Percentiles rank a stretch among this genome's conserved stretches.
These are phyloP conservation scores for Amazona vittata DNA, from an alignment of 2,113 vertebrate species.

Conservation along the genomic window DNA sequence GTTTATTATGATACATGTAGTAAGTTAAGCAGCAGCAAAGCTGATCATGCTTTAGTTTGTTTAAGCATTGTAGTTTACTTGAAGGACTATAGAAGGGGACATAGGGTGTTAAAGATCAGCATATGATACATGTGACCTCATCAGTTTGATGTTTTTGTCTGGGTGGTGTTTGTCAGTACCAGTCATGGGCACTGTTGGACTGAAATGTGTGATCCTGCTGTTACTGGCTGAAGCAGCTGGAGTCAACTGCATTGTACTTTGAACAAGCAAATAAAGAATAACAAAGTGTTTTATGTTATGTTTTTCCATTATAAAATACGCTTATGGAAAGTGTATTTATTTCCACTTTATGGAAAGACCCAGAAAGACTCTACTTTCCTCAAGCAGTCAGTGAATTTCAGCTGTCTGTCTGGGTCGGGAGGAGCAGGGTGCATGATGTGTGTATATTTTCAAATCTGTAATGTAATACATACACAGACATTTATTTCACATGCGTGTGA, in stretches of 20 bases:
- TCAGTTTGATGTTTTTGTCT: slow-evolving; percentile 34
- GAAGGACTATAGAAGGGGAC: neutral
- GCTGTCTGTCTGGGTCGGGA: neutral
- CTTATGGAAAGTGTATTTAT: neutral
- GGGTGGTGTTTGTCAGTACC: slow-evolving; percentile 13
- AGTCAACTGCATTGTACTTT: neutral
- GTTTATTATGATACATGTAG: neutral
- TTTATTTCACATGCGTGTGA: neutral
- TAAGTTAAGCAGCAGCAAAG: neutral
- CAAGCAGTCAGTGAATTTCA: neutral
- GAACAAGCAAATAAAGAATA: neutral
- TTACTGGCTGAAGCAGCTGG: neutral
- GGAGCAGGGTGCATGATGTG: neutral
- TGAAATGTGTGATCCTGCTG: neutral
- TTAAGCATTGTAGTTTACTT: slow-evolving; percentile 1
- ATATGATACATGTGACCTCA: slow-evolving; percentile 16
- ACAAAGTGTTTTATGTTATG: neutral
- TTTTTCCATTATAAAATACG: neutral
- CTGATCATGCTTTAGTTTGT: neutral
- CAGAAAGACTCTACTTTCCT: neutral
- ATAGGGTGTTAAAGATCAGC: neutral
- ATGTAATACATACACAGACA: no score
- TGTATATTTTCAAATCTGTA: neutral
- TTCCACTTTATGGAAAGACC: neutral
- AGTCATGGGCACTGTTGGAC: neutral